Evolutionary conservation across 2,888 invertebrate species (phyloP).

Genomic region (Zele albiditarsus): DNA sequence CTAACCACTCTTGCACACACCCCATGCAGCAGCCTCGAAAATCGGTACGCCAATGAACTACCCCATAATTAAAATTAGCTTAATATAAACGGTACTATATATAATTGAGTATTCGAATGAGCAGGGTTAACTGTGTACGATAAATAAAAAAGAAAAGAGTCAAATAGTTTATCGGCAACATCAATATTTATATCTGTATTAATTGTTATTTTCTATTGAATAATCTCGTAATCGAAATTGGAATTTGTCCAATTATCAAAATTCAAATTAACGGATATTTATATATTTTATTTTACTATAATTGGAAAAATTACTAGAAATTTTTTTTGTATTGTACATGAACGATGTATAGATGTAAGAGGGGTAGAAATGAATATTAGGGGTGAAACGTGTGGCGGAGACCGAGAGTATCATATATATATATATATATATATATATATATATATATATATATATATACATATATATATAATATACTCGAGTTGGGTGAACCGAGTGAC

Average conservation of each 20-base stretch:
- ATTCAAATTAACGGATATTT: not conserved
- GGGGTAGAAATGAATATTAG: slow-evolving; percentile 46
- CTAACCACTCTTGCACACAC: slow-evolving; percentile 50
- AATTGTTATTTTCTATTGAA: not conserved
- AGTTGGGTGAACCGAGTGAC: slow-evolving; percentile 57
- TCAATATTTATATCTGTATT: not conserved
- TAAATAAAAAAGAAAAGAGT: not conserved
- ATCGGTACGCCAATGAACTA: slow-evolving; percentile 51
- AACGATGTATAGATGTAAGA: not conserved
- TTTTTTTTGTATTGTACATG: not conserved
- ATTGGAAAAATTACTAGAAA: not conserved
- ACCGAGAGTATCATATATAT: slow-evolving; percentile 39
- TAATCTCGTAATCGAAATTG: not conserved
- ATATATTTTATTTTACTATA: not conserved
- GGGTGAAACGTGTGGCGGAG: slow-evolving; percentile 40
- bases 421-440: slow-evolving; percentile 26
- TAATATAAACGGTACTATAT: slow-evolving; percentile 44
- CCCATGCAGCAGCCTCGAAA: slow-evolving; percentile 48
- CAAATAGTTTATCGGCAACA: not conserved
- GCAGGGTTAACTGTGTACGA: not conserved
- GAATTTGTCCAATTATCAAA: not conserved
- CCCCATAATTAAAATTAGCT: slow-evolving; percentile 67
- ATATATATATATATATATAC: slow-evolving; percentile 47
- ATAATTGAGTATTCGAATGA: not conserved
- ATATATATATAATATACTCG: slow-evolving; percentile 50